Evolutionary conservation across 2,113 vertebrate species (phyloP), one percentile per base, ranked within the genome.

Genomic region (Peucedramus taeniatus): DNA sequence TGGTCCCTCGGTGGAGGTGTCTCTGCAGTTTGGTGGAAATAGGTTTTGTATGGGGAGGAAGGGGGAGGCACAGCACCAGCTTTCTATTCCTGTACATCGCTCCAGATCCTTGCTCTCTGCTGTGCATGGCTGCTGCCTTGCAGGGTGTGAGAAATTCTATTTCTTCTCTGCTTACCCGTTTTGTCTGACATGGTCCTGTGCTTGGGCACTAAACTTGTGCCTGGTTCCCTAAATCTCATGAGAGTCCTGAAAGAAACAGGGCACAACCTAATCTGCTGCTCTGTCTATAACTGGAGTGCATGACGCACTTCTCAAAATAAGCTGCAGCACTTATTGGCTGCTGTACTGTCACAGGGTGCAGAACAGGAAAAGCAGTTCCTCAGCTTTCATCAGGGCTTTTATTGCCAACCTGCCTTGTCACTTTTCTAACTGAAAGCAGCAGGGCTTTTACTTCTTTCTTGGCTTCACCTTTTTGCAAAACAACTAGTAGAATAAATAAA

Each of bases 221-320:
- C 59, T 37, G 17, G 31, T 93, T 39, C 51, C 64, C 44, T 85
- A 74, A 93, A 91, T 80, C 89, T 79, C 68, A 35, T 11, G 66
- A 64, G 83, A 39, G 24, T 53, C 61, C 50, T 56, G 56, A 83
- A 82, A 80, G 83, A 90, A 95, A 56, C 23, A 66, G 57, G 87
- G 60, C 75, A 81, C 30, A 45, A 33, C 65, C 65, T 94, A 78
- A 86, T 80, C 56, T 91, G 28, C 60, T 70, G 56, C 13, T 96
- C 81, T 89, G 77, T 88, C 64, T 83, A 76, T 90, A 96, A 90
- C 72, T 65, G 78, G 70, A 92, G 76, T 76, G 31, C 82, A 74
- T 82, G 89, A 89, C 94, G 92, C 74, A 57, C 44, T 86, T 94
- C 75, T 90, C 64, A 86, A 95, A 95, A 96, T 94, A 95, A 90